Evolutionary conservation across 2,797 vertebrate species (phyloP).

Genomic region (Pempheris klunzingeri): DNA sequence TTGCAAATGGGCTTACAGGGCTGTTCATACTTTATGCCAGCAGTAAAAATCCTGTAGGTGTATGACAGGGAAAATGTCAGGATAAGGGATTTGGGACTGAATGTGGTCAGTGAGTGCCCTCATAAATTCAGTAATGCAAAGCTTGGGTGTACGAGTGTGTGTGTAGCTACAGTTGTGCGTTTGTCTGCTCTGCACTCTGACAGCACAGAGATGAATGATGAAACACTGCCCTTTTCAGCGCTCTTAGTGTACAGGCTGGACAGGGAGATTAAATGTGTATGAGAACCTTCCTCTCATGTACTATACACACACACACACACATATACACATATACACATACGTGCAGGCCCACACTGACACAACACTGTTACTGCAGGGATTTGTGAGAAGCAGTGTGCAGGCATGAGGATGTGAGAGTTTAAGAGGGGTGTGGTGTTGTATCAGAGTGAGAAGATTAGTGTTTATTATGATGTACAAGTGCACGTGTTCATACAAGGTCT

Average conservation of each 20-base stretch:
- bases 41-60: not conserved
- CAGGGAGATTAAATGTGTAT: conserved; percentile 56
- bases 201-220: conserved; percentile 54
- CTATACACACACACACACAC: not conserved
- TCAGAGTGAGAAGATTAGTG: conserved; percentile 37
- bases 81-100: not conserved
- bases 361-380: conserved; percentile 12
- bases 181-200: not conserved
- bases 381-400: conserved; percentile 23
- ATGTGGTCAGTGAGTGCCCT: conserved; percentile 1
- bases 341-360: not conserved
- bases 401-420: conserved; percentile 13
- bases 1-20: not conserved
- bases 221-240: conserved; percentile 49
- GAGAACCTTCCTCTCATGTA: conserved; percentile 39
- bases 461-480: not conserved
- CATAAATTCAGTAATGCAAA: not conserved
- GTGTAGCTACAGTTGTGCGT: conserved; percentile 4
- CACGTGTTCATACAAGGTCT: conserved; percentile 33
- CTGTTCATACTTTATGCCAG: not conserved
- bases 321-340: conserved; percentile 17
- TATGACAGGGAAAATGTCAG: not conserved
- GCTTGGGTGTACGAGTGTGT: not conserved
- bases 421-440: not conserved
- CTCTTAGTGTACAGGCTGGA: conserved; percentile 38